Percentiles rank a stretch among this genome's conserved stretches.
phyloP scores from a whole-genome alignment of 2,888 invertebrate species.

The Nesidiocoris tenuis region DNA sequence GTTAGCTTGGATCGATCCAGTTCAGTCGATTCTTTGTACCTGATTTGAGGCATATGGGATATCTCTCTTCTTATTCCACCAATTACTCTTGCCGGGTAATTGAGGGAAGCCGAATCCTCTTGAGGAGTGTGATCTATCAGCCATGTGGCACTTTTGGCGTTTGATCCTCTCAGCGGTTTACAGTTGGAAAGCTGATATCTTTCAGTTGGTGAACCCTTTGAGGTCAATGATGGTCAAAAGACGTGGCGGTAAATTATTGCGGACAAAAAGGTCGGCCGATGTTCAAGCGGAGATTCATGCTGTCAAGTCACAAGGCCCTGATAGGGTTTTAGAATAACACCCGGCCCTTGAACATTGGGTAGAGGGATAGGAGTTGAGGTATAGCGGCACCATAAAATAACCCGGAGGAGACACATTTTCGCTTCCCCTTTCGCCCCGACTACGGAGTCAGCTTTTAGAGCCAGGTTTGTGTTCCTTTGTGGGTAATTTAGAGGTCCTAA shows the following conservation, averaged over 20 bases:
- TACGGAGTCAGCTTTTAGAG: not conserved
- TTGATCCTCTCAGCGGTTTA: no score
- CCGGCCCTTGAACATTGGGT: not conserved
- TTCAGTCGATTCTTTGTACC: no score
- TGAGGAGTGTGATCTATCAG: no score
- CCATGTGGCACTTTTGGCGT: no score
- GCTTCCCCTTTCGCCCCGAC: not conserved
- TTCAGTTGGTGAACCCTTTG: no score
- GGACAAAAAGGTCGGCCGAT: not conserved
- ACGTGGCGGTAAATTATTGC: not conserved
- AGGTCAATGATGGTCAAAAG: no score
- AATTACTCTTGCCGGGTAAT: no score
- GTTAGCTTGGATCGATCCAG: no score
- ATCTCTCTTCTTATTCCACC: no score
- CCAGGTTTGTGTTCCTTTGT: not conserved
- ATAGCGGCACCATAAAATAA: not conserved
- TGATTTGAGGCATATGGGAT: no score
- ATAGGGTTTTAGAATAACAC: not conserved
- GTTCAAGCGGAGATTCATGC: not conserved
- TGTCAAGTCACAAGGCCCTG: not conserved
- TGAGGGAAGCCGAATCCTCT: no score
- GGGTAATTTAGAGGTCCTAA: not conserved
- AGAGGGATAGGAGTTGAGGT: not conserved
- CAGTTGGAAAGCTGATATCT: no score
- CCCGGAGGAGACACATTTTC: not conserved